These are phyloP conservation scores for Sylvia atricapilla DNA, from an alignment of 2,113 vertebrate genomes.

Conservation along the genomic window DNA sequence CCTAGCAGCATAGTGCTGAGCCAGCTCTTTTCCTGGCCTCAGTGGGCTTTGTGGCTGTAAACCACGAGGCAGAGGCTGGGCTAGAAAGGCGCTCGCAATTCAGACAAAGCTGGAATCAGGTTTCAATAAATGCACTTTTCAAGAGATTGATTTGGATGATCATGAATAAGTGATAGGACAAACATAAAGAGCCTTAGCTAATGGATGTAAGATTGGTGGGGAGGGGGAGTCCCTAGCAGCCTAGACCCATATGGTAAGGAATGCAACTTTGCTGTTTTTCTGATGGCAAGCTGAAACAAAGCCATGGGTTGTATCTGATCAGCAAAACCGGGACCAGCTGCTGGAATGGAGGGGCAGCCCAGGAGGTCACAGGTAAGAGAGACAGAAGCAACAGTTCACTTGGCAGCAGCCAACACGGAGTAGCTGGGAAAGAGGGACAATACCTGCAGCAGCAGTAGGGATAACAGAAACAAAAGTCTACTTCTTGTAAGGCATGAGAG, in stretches of 20 bases:
- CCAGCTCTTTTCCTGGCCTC: conserved; percentile 2
- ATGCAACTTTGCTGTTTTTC: conserved; percentile 11
- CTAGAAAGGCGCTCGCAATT: neutral
- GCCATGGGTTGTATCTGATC: neutral
- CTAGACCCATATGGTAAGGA: neutral
- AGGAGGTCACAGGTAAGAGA: neutral
- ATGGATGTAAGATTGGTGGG: conserved; percentile 34
- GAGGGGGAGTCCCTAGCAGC: neutral
- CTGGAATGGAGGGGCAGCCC: neutral
- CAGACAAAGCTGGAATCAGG: conserved; percentile 39
- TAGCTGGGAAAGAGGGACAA: neutral
- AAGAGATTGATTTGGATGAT: conserved; percentile 56
- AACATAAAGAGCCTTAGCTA: conserved; percentile 51
- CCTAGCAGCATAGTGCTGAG: neutral
- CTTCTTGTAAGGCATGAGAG: neutral
- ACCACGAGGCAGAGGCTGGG: neutral
- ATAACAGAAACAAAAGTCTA: neutral
- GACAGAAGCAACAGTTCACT: neutral
- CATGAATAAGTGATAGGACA: conserved; percentile 70
- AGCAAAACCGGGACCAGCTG: neutral
- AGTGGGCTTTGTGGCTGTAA: neutral
- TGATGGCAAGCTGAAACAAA: neutral
- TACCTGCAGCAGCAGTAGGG: neutral
- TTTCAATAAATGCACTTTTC: conserved; percentile 68
- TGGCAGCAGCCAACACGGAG: neutral